Conservation (phyloP, 2,113 vertebrate genomes). For the Ailurus styani region DNA sequence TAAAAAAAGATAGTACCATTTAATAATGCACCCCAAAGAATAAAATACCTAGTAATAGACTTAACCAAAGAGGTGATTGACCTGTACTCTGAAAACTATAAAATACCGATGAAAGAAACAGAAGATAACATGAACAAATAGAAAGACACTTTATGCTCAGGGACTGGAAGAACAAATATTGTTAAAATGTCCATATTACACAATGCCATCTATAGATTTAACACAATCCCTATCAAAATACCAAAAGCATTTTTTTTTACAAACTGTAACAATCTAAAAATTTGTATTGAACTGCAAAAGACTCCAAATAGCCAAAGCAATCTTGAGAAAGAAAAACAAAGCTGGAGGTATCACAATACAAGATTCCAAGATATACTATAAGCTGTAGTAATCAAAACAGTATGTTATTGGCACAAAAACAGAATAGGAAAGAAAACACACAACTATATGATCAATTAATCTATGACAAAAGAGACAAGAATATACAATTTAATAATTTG, state of each 20-base stretch:
- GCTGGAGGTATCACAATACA: neutral
- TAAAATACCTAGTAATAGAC: neutral
- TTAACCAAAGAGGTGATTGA: neutral
- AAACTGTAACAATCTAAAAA: neutral
- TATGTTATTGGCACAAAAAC: neutral
- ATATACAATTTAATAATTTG: neutral
- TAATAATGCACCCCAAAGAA: neutral
- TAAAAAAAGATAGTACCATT: neutral
- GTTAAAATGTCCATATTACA: neutral
- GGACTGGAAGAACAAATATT: neutral
- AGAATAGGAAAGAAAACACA: neutral
- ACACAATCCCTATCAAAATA: neutral
- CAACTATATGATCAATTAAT: neutral
- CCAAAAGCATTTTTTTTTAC: neutral
- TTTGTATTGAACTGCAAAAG: neutral
- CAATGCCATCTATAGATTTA: neutral
- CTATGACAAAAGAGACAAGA: neutral
- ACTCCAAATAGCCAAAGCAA: neutral
- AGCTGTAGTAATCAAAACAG: neutral
- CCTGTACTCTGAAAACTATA: neutral
- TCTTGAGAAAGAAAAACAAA: neutral
- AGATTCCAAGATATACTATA: neutral
- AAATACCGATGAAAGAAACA: neutral
- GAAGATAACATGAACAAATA: neutral
- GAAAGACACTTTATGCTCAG: neutral